Conservation (phyloP, 2,888 invertebrate species). For the Lissocephala sabroskyi region DNA sequence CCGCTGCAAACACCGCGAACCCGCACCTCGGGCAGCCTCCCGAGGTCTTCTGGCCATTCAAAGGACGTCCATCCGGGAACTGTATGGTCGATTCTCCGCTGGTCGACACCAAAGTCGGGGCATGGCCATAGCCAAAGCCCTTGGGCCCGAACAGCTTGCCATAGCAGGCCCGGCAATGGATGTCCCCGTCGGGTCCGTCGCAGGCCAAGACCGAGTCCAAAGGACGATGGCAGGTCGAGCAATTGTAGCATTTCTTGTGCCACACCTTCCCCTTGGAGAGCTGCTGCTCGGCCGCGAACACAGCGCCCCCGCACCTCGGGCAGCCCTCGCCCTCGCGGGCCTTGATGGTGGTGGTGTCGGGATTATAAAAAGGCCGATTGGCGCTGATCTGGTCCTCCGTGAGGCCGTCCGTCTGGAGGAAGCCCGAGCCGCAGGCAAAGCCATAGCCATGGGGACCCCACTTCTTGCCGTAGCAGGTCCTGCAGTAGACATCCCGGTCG, state of each 20-base stretch:
- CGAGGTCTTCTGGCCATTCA: conserved; percentile 82
- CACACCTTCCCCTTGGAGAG: conserved; percentile 96
- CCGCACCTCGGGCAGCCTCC: conserved; percentile 91
- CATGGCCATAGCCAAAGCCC: conserved; percentile 91
- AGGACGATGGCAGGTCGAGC: conserved; percentile 90
- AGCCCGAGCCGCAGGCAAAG: conserved; percentile 95
- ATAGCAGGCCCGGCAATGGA: conserved; percentile 94
- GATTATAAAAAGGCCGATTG: conserved; percentile 85
- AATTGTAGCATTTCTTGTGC: conserved; percentile 97
- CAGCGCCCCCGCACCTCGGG: conserved; percentile 94
- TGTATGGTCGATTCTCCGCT: conserved; percentile 81
- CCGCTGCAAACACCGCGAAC: conserved; percentile 94
- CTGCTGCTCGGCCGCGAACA: conserved; percentile 97
- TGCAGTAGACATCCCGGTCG: conserved; percentile 94
- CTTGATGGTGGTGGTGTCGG: conserved; percentile 90
- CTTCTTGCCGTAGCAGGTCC: conserved; percentile 97
- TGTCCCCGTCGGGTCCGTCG: conserved; percentile 93
- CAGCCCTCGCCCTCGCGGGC: conserved; percentile 92
- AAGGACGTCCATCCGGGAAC: conserved; percentile 81
- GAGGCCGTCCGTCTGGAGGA: conserved; percentile 92
- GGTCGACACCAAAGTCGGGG: conserved; percentile 86
- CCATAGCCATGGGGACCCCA: conserved; percentile 98
- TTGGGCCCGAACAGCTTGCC: conserved; percentile 92
- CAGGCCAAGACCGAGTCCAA: conserved; percentile 92
- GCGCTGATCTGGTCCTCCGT: conserved; percentile 88